Conservation (phyloP, 2,888 invertebrate genomes). For the Iselma pallidipennis region DNA sequence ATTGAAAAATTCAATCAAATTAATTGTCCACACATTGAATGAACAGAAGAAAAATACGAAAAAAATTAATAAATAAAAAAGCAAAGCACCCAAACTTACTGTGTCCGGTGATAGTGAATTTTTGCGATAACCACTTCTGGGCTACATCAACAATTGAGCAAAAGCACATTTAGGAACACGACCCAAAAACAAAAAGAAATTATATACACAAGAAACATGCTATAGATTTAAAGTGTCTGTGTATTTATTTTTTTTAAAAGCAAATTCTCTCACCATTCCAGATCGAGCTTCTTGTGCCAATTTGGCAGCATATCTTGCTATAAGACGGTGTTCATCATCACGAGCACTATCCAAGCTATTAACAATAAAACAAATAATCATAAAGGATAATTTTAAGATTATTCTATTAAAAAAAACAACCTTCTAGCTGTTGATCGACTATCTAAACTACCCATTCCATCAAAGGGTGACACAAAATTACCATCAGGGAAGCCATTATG, state of each 20-base stretch:
- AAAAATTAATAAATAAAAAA: constrained; percentile 12
- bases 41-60: constrained; percentile 3
- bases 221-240: no score
- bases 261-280: constrained; percentile 58
- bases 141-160: constrained; percentile 58
- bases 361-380: constrained; percentile 18
- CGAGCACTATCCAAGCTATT: constrained; percentile 55
- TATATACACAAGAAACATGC: constrained; percentile 33
- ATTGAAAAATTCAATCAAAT: constrained; percentile 5
- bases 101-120: constrained; percentile 66
- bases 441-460: constrained; percentile 74
- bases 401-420: constrained; percentile 35
- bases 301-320: constrained; percentile 95
- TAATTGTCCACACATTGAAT: background rate
- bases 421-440: constrained; percentile 67
- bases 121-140: constrained; percentile 62
- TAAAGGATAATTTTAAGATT: constrained; percentile 1
- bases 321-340: constrained; percentile 95
- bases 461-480: constrained; percentile 66
- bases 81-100: constrained; percentile 53
- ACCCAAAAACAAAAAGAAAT: constrained; percentile 32
- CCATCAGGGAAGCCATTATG: constrained; percentile 91
- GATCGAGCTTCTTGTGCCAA: constrained; percentile 90
- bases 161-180: constrained; percentile 49
- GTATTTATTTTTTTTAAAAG: no score